A percentile compares a stretch with the other conserved stretches of the same genome.
Conservation (phyloP, 37 sponge, comb jelly and placozoan genomes). For the Geodia barretti region DNA sequence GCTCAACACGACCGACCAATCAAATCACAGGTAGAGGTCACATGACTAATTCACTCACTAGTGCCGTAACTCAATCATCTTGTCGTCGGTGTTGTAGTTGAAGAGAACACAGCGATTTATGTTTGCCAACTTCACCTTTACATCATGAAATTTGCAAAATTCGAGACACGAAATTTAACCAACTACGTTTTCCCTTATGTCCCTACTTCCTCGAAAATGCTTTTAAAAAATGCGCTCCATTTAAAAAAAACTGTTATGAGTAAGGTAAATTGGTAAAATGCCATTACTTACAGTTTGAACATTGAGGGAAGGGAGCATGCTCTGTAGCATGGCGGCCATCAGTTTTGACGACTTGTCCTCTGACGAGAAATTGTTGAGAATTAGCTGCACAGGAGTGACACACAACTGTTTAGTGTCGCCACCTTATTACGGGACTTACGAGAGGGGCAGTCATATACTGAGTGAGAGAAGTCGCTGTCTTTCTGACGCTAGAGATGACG, state of each 20-base stretch:
- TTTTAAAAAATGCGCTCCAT: no score
- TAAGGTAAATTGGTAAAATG: no score
- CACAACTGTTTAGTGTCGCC: no score
- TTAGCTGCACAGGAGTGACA: slow-evolving; percentile 31
- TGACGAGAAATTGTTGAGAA: slow-evolving; percentile 58
- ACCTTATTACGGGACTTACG: slow-evolving; percentile 45
- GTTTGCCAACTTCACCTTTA: slow-evolving; percentile 70
- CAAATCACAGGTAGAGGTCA: not conserved
- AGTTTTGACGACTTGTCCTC: slow-evolving; percentile 40
- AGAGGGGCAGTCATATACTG: slow-evolving; percentile 62
- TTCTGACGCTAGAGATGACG: slow-evolving; percentile 49
- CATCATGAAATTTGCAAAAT: not conserved
- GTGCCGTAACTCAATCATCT: slow-evolving; percentile 68
- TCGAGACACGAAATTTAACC: no score
- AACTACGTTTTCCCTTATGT: no score
- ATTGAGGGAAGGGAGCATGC: slow-evolving; percentile 80
- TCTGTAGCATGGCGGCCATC: slow-evolving; percentile 78
- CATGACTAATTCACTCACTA: slow-evolving; percentile 61
- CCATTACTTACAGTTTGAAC: slow-evolving; percentile 73
- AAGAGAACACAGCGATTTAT: slow-evolving; percentile 79
- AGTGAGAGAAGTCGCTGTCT: slow-evolving; percentile 24
- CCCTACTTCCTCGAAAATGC: no score
- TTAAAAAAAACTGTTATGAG: no score
- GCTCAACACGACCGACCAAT: no score
- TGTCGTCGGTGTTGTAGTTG: slow-evolving; percentile 44